A percentile compares a stretch with the other conserved stretches of the same genome.
Conservation (phyloP, 2,797 vertebrate genomes). For the Diceros bicornis region DNA sequence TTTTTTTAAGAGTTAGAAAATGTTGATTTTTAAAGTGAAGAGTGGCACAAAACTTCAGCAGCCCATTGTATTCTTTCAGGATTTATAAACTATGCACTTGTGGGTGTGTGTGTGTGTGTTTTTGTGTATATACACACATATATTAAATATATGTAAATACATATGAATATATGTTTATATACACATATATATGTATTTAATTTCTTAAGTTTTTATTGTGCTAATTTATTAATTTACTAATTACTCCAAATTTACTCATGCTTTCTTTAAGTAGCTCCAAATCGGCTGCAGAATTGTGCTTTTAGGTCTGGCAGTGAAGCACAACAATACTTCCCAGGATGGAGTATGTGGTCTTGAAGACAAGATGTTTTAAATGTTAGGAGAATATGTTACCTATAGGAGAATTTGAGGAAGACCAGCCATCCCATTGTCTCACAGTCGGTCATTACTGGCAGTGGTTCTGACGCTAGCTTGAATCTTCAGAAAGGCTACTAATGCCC, state of each 20-base stretch:
- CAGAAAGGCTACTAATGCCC: neutral
- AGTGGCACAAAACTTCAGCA: neutral
- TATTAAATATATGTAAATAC: too few relatives aligned
- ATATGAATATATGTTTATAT: too few relatives aligned
- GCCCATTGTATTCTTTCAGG: neutral
- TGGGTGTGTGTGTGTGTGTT: accelerated
- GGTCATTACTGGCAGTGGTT: neutral
- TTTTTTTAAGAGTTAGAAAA: neutral
- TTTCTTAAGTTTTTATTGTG: constrained; percentile 56
- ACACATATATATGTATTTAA: neutral
- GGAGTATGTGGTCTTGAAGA: neutral
- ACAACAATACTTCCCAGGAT: neutral
- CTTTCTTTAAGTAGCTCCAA: neutral
- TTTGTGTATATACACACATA: neutral
- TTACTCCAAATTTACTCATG: neutral
- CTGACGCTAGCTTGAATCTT: constrained; percentile 67
- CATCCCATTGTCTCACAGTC: constrained; percentile 44
- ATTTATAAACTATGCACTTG: neutral
- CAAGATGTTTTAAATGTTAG: constrained; percentile 14
- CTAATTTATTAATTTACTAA: constrained; percentile 30
- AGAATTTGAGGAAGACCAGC: neutral
- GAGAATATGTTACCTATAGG: neutral
- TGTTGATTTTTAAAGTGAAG: neutral
- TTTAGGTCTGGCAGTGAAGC: neutral
- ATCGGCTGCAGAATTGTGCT: constrained; percentile 5